Evolutionary conservation across 2,113 vertebrate genomes (phyloP).

Genomic region (Ovis canadensis): DNA sequence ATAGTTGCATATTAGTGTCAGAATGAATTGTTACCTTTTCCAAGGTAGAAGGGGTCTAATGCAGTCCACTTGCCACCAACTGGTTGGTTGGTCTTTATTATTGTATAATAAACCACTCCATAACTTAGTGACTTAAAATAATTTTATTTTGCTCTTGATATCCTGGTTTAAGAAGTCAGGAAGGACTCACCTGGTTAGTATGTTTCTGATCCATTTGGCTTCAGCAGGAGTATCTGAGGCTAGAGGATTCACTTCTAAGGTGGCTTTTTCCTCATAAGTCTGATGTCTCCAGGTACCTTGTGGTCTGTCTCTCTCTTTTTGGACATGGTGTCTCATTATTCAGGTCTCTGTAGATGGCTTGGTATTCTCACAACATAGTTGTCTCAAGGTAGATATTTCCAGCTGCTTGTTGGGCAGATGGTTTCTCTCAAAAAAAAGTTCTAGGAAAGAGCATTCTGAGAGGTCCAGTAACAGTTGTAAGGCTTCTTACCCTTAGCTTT

Average conservation of each 20-base stretch:
- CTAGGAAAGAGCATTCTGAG: not conserved
- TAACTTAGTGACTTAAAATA: not conserved
- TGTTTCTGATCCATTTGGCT: not conserved
- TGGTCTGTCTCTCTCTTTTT: not conserved
- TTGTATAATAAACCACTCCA: not conserved
- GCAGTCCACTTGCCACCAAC: not conserved
- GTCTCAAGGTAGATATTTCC: not conserved
- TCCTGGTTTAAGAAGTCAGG: not conserved
- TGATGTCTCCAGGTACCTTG: not conserved
- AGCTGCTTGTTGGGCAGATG: not conserved
- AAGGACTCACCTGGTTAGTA: not conserved
- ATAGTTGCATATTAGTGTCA: not conserved
- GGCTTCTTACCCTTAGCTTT: not conserved
- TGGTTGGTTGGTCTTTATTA: not conserved
- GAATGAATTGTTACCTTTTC: not conserved
- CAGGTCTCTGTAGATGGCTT: not conserved
- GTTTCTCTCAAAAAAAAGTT: not conserved
- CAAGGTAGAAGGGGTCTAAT: not conserved
- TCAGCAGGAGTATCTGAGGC: not conserved
- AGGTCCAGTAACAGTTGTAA: not conserved
- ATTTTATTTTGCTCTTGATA: not conserved
- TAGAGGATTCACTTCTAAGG: not conserved
- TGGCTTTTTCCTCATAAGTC: not conserved
- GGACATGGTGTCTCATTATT: not conserved
- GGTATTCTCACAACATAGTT: not conserved